These are phyloP conservation scores for Atlantisia rogersi DNA, from an alignment of 2,113 vertebrate genomes.

Conservation along the genomic window DNA sequence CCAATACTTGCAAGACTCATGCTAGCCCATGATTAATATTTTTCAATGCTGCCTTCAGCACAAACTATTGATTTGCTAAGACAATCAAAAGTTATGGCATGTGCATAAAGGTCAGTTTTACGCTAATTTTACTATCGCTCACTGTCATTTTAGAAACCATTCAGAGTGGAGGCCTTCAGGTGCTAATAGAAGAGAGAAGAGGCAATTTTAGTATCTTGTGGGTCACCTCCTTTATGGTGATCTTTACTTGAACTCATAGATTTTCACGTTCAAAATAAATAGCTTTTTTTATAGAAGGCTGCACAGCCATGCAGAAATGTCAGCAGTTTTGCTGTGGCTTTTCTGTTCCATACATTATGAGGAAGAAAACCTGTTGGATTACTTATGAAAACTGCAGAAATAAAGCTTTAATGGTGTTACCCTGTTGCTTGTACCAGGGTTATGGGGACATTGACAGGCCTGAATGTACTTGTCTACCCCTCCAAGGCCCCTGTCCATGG, in stretches of 20 bases:
- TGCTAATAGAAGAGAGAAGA: constrained; percentile 34
- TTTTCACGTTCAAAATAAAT: constrained; percentile 58
- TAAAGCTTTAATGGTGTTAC: neutral
- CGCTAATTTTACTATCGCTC: neutral
- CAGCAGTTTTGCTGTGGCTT: constrained; percentile 14
- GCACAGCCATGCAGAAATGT: constrained; percentile 37
- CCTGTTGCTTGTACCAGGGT: neutral
- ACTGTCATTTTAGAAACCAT: neutral
- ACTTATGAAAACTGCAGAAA: neutral
- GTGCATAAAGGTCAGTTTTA: constrained; percentile 8
- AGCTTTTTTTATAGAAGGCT: constrained; percentile 7
- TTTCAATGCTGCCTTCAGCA: neutral
- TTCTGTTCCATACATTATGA: neutral
- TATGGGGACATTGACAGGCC: accelerated
- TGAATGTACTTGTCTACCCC: accelerated
- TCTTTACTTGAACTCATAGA: constrained; percentile 52
- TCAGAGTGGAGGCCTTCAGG: constrained; percentile 6
- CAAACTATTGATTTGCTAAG: neutral
- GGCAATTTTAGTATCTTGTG: constrained; percentile 22
- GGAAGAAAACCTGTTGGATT: neutral
- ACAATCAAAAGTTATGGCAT: neutral
- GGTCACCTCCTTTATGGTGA: constrained; percentile 49
- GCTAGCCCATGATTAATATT: neutral
- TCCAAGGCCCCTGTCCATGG: accelerated
- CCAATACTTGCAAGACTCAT: neutral